Evolutionary conservation across 2,797 vertebrate species (phyloP).

Genomic region (Benthosema pterotum): DNA sequence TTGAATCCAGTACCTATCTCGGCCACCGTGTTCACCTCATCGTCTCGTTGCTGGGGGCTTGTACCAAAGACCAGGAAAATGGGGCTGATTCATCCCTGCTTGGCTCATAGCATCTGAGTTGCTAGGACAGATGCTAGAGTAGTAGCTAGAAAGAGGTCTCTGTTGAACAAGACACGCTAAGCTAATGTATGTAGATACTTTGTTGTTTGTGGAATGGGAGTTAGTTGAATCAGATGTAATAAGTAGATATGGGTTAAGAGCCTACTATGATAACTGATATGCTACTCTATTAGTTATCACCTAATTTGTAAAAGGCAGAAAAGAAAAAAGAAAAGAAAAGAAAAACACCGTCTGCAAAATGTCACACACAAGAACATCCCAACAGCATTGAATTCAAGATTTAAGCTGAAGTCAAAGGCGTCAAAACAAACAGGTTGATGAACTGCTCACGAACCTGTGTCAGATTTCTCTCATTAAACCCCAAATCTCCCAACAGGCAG

Average conservation of each 20-base stretch:
- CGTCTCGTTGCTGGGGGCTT: too few relatives aligned
- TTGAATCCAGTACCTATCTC: too few relatives aligned
- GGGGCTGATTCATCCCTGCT: too few relatives aligned
- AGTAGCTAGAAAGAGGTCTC: constrained; percentile 24
- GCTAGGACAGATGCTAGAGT: too few relatives aligned
- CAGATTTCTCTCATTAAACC: constrained; percentile 31
- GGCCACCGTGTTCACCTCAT: too few relatives aligned
- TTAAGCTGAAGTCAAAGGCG: constrained; percentile 5
- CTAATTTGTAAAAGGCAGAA: too few relatives aligned
- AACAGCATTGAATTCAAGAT: background rate
- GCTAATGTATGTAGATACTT: constrained; percentile 22
- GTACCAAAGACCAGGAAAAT: too few relatives aligned
- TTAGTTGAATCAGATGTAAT: background rate
- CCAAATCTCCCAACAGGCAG: constrained; percentile 4
- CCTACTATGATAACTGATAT: too few relatives aligned
- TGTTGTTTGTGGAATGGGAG: constrained; percentile 10
- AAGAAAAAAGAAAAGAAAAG: constrained; percentile 10
- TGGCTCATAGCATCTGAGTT: too few relatives aligned
- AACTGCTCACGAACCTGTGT: constrained; percentile 49
- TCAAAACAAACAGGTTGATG: constrained; percentile 25
- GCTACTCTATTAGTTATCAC: too few relatives aligned
- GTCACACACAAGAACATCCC: background rate
- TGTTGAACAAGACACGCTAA: constrained; percentile 17
- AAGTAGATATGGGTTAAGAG: background rate
- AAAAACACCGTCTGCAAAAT: background rate